These are phyloP conservation scores for Callipepla squamata DNA, from an alignment of 2,113 vertebrate species.

Conservation along the genomic window DNA sequence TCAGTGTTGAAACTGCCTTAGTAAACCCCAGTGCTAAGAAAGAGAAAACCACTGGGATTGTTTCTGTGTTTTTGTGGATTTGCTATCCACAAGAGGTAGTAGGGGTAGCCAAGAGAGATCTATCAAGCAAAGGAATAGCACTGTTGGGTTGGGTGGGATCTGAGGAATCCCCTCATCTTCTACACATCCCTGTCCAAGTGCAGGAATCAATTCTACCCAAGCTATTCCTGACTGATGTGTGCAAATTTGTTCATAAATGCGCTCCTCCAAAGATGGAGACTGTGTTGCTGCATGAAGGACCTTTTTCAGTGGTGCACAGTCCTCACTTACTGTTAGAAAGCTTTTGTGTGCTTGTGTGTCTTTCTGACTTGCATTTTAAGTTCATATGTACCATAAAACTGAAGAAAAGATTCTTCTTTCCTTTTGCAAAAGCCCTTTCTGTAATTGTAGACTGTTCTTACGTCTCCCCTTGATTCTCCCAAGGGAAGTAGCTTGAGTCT, in stretches of 20 bases:
- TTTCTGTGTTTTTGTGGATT: background rate
- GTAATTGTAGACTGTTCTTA: conserved; percentile 37
- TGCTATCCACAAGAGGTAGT: background rate
- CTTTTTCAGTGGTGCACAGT: background rate
- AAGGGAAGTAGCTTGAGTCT: background rate
- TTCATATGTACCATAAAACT: conserved; percentile 25
- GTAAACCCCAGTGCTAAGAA: background rate
- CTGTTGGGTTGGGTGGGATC: background rate
- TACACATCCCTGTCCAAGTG: background rate
- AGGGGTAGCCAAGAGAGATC: background rate
- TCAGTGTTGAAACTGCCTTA: background rate
- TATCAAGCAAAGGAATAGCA: background rate
- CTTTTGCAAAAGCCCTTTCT: conserved; percentile 3
- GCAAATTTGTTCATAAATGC: background rate
- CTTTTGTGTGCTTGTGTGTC: background rate
- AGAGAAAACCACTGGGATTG: background rate
- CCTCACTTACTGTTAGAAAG: background rate
- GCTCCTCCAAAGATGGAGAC: background rate
- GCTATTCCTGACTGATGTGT: background rate
- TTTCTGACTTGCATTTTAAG: conserved; percentile 2
- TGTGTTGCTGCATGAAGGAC: background rate
- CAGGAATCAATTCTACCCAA: background rate
- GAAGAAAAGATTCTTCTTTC: conserved; percentile 34
- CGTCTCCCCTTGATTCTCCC: conserved; percentile 22
- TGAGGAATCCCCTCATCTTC: background rate